Evolutionary conservation across 2,797 vertebrate species (phyloP).

Genomic region (Chaunax sp.): DNA sequence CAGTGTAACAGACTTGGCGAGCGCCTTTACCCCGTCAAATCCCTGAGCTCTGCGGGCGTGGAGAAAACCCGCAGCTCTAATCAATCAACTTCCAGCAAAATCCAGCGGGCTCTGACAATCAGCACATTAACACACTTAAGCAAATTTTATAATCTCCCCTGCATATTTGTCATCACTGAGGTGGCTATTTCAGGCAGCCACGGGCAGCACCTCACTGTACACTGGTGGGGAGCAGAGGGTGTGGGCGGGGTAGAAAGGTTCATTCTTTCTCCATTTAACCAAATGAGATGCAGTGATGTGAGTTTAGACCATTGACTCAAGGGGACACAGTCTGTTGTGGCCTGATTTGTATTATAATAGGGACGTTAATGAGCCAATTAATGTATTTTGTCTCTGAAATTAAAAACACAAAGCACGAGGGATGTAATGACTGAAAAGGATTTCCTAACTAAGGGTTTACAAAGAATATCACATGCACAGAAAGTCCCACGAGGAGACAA

Average conservation of each 20-base stretch:
- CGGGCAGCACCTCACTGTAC: constrained; percentile 44
- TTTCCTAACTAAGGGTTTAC: constrained; percentile 55
- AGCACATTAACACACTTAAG: constrained; percentile 98
- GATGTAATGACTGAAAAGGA: constrained; percentile 72
- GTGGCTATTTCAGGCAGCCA: constrained; percentile 68
- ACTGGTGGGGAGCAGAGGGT: constrained; percentile 22
- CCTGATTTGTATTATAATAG: constrained; percentile 60
- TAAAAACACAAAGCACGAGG: constrained; percentile 63
- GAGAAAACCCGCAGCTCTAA: constrained; percentile 94
- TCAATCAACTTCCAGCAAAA: constrained; percentile 95
- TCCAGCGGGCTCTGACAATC: constrained; percentile 87
- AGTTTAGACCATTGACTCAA: constrained; percentile 59
- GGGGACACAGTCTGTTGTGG: constrained; percentile 57
- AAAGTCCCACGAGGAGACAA: constrained; percentile 67
- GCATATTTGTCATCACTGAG: constrained; percentile 89
- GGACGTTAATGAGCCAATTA: constrained; percentile 70
- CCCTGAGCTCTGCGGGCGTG: constrained; percentile 92
- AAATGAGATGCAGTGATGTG: constrained; percentile 67
- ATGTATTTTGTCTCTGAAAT: constrained; percentile 67
- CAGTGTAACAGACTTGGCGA: constrained; percentile 98
- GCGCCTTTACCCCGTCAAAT: constrained; percentile 89
- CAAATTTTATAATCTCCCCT: constrained; percentile 95
- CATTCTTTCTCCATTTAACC: constrained; percentile 58
- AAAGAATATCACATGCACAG: constrained; percentile 55
- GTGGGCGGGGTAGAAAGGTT: constrained; percentile 46